Evolutionary conservation across 2,113 vertebrate genomes (phyloP), one percentile per base, ranked within the genome.

Genomic region (Trematocara marginatum): DNA sequence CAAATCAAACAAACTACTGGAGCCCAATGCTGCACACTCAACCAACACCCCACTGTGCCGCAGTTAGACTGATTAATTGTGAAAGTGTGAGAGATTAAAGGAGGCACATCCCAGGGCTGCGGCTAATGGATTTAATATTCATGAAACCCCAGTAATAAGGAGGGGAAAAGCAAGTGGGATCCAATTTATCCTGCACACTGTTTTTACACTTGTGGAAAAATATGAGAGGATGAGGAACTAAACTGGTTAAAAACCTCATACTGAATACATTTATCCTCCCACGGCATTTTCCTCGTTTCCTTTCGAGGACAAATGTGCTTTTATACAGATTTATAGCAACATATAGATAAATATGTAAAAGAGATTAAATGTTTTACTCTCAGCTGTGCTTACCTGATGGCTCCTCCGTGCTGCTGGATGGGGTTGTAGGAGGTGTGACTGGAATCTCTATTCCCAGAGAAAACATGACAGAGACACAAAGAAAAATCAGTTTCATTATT

Each of bases 331-430:
- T 38, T 71, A n/a, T 4, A 34, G 66, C 10, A 57, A 29, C 74
- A 13, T n/a, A 49, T 4, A 26, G 23, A 82, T 78, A n/a, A 51
- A 82, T 18, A 42, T 8, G 34, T 6, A 59, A 51, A 20, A 11
- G 18, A 20, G n/a, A 81, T 38, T 20, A 23, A 16, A 61, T 56
- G 45, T 64, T 79, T 52, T 51, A 78, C 96, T 81, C 11, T 51
- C 54, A 18, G 15, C 74, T 64, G 31, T 12, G 88, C 93, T 42
- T 96, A 99, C 98, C 98, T 96, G 97, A 97, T 0, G 97, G 97
- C 80, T 98, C 97, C 89, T 99, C 98, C 0, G 97, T 96, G 84
- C 97, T 97, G 96, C 97, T 98, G 88, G 97, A 95, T 0, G 97
- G 93, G 0, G 98, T 98, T 47, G 98, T 97, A 0, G 97, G 97